Conservation (phyloP, 2,888 invertebrate genomes). For the Leptopilina drosophilae region DNA sequence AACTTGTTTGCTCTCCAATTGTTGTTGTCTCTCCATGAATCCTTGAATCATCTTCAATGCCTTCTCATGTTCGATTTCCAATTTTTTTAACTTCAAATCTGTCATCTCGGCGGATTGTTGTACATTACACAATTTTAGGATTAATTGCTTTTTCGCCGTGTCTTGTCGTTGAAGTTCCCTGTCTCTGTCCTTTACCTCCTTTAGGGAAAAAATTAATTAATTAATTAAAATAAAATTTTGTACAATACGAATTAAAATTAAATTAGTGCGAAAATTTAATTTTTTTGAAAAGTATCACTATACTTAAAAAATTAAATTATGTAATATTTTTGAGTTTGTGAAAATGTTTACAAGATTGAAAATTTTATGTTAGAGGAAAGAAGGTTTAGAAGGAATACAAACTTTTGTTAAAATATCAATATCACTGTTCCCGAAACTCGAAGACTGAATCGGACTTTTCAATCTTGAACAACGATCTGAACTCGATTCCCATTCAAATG, state of each 20-base stretch:
- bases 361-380: background rate
- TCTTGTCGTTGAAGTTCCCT: slow-evolving; percentile 66
- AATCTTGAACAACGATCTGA: slow-evolving; percentile 58
- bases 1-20: slow-evolving; percentile 77
- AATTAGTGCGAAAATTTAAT: background rate
- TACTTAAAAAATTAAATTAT: background rate
- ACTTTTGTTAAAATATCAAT: slow-evolving; percentile 66
- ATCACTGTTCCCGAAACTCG: slow-evolving; percentile 54
- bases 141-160: slow-evolving; percentile 71
- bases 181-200: slow-evolving; percentile 71
- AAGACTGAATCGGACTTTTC: slow-evolving; percentile 47
- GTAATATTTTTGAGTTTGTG: background rate
- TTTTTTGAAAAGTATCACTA: too few relatives aligned
- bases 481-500: slow-evolving; percentile 66
- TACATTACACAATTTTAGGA: slow-evolving; percentile 67
- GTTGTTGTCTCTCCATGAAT: slow-evolving; percentile 79
- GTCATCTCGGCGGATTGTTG: slow-evolving; percentile 64
- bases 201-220: slow-evolving; percentile 12
- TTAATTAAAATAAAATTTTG: background rate
- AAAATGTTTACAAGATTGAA: too few relatives aligned
- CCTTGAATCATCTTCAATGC: slow-evolving; percentile 80
- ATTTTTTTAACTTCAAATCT: slow-evolving; percentile 74
- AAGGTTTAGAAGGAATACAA: slow-evolving; percentile 37
- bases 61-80: slow-evolving; percentile 80
- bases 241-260: too few relatives aligned